Base-by-base conservation (phyloP, 2,113 vertebrate species). In the Thomomys bottae region DNA sequence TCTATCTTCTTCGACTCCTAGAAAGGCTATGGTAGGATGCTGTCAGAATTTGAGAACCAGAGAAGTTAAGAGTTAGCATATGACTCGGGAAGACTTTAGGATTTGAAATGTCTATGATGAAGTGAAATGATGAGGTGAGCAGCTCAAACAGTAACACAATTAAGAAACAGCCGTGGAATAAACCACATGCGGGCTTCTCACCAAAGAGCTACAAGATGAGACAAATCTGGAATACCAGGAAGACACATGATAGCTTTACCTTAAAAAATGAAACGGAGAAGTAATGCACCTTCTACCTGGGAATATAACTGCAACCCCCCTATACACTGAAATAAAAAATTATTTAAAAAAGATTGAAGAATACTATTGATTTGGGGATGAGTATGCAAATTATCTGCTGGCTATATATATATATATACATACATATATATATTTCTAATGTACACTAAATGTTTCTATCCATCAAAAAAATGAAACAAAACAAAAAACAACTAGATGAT, bases 141-240 rank as follows among this genome's bases (percentile, higher is more conserved):
- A 94, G 68, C 28, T 75, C 20, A 67, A 6, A 28, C 86, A 32
- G 9, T 34, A 75, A 61, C 38, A 28, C 42, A 64, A 38, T 63
- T 61, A 90, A 28, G 32, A 80, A 42, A 42, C 9, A 57, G 30
- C 67, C 8, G 10, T 75, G 84, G 21, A 84, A 14, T 57, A 91
- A 77, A 71, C 59, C 40, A 49, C 40, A 38, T 77, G 12, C 34
- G 68, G 23, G 61, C 85, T 89, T 83, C 75, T 94, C 20, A 78
- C 40, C 6, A 5, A 71, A 67, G 9, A 76, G 32, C 20, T 86
- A 10, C 76, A 40, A 36, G 21, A 67, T 0, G 28, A 30, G 28
- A 8, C 38, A 4, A 32, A 84, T 7, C 5, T 57, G 3, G 26
- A 28, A 4, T 81, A 61, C 30, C 71, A 4, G 42, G 80, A 61